Evolutionary conservation across 2,113 vertebrate genomes (phyloP).

Genomic region (Leptobrachium ailaonicum): DNA sequence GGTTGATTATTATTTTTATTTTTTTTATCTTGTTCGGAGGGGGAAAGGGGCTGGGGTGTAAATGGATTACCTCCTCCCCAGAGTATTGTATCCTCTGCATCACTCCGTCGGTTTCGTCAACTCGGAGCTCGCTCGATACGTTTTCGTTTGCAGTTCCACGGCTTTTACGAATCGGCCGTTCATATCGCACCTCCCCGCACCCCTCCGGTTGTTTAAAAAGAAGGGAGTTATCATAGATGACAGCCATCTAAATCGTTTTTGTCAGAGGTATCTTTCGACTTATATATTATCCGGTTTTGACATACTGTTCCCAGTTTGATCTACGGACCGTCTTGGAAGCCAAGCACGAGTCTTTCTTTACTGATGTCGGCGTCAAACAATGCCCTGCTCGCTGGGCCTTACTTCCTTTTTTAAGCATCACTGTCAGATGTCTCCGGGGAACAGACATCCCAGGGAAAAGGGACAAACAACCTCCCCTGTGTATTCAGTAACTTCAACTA

Average conservation of each 20-base stretch:
- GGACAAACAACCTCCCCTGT: conserved; percentile 30
- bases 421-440: conserved; percentile 33
- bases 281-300: neutral
- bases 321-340: neutral
- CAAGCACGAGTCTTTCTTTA: neutral
- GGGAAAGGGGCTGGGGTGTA: neutral
- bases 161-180: conserved; percentile 10
- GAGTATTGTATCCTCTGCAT: conserved; percentile 2
- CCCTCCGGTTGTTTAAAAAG: conserved; percentile 18
- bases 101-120: conserved; percentile 1
- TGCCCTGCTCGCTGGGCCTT: conserved; percentile 14
- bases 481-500: neutral
- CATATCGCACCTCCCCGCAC: conserved; percentile 5
- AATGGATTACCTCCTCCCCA: neutral
- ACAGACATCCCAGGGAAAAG: neutral
- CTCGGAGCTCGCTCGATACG: neutral
- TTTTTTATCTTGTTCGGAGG: no score
- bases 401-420: conserved; percentile 28
- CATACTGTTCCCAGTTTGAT: neutral
- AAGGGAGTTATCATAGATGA: conserved; percentile 15
- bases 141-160: conserved; percentile 6
- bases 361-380: conserved; percentile 7
- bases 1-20: no score
- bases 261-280: neutral
- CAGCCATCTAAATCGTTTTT: conserved; percentile 4